Percentiles rank a stretch among this genome's conserved stretches.
These are phyloP conservation scores for Diarsia dahlii DNA, from an alignment of 2,888 invertebrate genomes.

Conservation along the genomic window DNA sequence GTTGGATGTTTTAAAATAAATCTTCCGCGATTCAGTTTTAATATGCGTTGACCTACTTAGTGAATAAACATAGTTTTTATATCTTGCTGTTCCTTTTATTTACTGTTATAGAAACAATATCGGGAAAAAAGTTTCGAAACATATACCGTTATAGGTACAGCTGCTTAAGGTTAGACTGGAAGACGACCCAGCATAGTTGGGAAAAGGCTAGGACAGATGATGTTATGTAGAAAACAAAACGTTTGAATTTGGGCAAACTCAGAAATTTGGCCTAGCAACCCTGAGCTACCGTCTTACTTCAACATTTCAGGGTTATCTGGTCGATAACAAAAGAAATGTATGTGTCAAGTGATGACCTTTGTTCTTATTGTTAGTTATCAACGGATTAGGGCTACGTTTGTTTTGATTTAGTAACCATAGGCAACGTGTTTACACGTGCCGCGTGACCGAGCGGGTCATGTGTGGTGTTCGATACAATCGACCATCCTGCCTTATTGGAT, in stretches of 20 bases:
- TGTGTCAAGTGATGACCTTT: constrained; percentile 49
- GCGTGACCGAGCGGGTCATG: constrained; percentile 10
- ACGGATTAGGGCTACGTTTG: constrained; percentile 37
- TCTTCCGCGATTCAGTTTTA: neutral
- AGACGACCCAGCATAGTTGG: neutral
- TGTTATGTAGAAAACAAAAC: neutral
- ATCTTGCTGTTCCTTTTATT: too few relatives aligned
- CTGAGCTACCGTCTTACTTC: constrained; percentile 56
- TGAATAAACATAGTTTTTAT: neutral
- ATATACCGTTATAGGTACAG: neutral
- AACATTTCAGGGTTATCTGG: constrained; percentile 57
- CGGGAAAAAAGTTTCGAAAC: neutral
- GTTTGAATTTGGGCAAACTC: neutral
- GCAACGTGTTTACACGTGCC: constrained; percentile 8
- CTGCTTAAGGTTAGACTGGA: neutral
- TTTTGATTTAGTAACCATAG: constrained; percentile 30
- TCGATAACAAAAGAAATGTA: constrained; percentile 45
- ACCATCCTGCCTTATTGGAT: neutral
- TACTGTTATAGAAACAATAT: too few relatives aligned
- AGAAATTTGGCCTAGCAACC: neutral
- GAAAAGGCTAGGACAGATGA: neutral
- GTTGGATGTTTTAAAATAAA: neutral
- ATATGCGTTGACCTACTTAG: neutral
- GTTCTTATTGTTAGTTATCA: constrained; percentile 32
- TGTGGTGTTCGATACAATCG: neutral